A percentile compares a stretch with the other conserved stretches of the same genome.
These are phyloP conservation scores for Campoletis raptor DNA, from an alignment of 2,888 invertebrate genomes.

Conservation along the genomic window DNA sequence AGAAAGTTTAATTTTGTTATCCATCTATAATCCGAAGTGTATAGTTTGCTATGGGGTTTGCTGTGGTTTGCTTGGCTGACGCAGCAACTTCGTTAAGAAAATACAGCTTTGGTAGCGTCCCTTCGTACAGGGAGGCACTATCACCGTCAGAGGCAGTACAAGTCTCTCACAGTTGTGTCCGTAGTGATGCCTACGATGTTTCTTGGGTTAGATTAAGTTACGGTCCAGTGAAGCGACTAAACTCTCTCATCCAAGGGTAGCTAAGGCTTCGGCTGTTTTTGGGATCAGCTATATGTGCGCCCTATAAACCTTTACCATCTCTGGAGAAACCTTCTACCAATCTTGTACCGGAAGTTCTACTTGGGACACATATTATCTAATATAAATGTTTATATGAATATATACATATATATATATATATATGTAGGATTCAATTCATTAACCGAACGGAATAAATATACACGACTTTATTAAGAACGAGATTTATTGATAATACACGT, in stretches of 20 bases:
- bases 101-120: constrained; percentile 41
- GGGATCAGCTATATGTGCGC: constrained; percentile 3
- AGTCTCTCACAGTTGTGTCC: constrained; percentile 42
- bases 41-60: constrained; percentile 70
- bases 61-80: constrained; percentile 75
- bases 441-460: too few species aligned
- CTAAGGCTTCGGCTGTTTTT: constrained; percentile 19
- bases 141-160: constrained; percentile 46
- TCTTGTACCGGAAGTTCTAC: constrained; percentile 26
- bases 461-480: too few species aligned
- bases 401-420: too few species aligned
- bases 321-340: constrained; percentile 27
- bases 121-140: constrained; percentile 13
- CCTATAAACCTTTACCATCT: constrained; percentile 14
- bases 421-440: too few species aligned
- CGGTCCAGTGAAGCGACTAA: constrained; percentile 83
- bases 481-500: too few species aligned
- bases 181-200: constrained; percentile 74
- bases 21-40: constrained; percentile 76
- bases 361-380: background rate
- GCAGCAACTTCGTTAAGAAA: constrained; percentile 78
- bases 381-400: background rate
- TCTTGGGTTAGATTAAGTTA: constrained; percentile 82
- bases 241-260: constrained; percentile 76
- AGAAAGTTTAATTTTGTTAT: constrained; percentile 83